Base-by-base conservation (phyloP, 1,140 invertebrate species). In the Glomeris maerens region DNA sequence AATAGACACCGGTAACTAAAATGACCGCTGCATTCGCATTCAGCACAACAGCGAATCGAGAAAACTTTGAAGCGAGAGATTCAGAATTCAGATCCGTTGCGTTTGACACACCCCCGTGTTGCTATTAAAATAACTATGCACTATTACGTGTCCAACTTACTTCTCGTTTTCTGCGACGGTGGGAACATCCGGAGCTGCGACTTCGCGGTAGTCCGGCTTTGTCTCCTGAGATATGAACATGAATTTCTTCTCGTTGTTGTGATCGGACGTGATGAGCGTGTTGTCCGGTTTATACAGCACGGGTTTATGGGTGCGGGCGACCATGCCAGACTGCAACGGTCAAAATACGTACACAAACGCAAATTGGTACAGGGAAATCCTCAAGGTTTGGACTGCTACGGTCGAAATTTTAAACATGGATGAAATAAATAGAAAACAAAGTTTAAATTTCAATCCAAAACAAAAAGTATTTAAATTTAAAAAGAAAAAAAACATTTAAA, bases 211-310 rank as follows among this genome's bases (percentile, higher is more conserved):
- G 69, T 89, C 84, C 28, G 84, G 81, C 47, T 82, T 77, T 13
- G 84, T 87, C 70, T 84, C 81, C 2, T 79, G 77, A 21, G 81
- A 79, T 1, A 89, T 71, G 66, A 88, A 88, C 1, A 81, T 81
- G 65, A 86, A 85, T 68, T 88, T 89, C 67, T 79, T 80, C 56
- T 81, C 78, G 59, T 81, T 85, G 66, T 87, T 87, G 7, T 79
- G 71, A 59, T 82, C 78, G 21, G 77, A 73, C 14, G 61, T 62
- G 69, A 60, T 20, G 59, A 61, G 45, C 58, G 59, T 54, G 63
- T 59, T 57, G 66, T 66, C 55, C 67, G 66, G 61, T 75, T 77
- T 75, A 56, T 73, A 74, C 7, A 74, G 65, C 38, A 80, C 73
- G 3, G 81, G 80, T 64, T 80, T 83, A 65, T 81, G 78, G 1